Conservation (phyloP, 2,888 invertebrate genomes). For the Xanthorhoe designata region DNA sequence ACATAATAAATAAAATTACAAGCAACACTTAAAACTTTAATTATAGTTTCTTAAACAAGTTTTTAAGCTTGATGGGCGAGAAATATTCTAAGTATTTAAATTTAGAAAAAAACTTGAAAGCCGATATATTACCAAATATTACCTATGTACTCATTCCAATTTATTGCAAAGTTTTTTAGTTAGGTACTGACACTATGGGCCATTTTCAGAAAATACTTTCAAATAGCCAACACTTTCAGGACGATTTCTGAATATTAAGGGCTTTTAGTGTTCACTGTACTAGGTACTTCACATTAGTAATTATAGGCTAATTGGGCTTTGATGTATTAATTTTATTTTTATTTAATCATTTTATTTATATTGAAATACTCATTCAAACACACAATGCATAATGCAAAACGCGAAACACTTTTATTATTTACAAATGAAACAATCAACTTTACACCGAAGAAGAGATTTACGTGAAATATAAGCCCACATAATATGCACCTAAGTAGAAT, state of each 20-base stretch:
- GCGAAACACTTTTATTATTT: background rate
- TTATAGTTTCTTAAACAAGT: too few species aligned
- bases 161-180: background rate
- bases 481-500: conserved; percentile 31
- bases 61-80: background rate
- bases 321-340: background rate
- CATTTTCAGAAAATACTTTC: background rate
- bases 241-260: too few species aligned
- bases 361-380: background rate
- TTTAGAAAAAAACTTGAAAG: background rate
- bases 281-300: too few species aligned
- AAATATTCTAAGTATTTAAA: background rate
- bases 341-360: background rate
- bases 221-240: too few species aligned
- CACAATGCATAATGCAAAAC: background rate
- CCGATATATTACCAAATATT: background rate
- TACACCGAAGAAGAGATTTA: conserved; percentile 12
- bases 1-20: too few species aligned
- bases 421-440: conserved; percentile 14
- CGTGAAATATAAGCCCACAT: conserved; percentile 22
- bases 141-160: background rate
- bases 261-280: too few species aligned
- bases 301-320: too few species aligned
- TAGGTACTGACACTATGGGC: background rate
- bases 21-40: too few species aligned